A percentile compares a stretch with the other conserved stretches of the same genome.
Evolutionary conservation across 2,113 vertebrate genomes (phyloP).

Genomic region (Apaloderma vittatum): DNA sequence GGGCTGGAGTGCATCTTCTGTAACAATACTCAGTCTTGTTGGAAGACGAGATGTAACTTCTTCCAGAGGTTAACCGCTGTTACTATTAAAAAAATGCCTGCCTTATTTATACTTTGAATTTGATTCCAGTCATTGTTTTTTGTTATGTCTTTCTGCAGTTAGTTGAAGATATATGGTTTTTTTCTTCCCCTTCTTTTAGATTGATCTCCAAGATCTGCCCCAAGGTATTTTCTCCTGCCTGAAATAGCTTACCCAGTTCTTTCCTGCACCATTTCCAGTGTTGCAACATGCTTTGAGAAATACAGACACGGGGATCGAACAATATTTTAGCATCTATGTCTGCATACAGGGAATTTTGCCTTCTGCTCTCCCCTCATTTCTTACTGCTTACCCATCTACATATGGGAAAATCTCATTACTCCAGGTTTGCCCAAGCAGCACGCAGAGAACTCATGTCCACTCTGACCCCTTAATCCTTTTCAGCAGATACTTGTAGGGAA

Average conservation of each 20-base stretch:
- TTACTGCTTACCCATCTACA: background rate
- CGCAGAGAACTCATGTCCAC: background rate
- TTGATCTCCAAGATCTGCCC: background rate
- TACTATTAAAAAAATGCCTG: background rate
- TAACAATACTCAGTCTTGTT: background rate
- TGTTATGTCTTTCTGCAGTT: conserved; percentile 6
- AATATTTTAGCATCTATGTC: background rate
- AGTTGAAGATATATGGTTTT: background rate
- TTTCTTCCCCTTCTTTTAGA: background rate
- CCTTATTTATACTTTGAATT: background rate
- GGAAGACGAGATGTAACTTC: background rate
- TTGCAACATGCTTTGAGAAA: background rate
- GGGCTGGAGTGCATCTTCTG: background rate
- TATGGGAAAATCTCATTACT: background rate
- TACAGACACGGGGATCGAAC: background rate
- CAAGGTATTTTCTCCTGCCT: background rate
- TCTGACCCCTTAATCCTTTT: background rate
- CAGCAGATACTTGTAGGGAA: background rate
- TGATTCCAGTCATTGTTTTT: background rate
- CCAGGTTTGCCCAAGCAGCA: background rate
- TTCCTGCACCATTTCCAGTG: background rate
- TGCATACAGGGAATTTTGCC: background rate
- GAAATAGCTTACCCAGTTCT: background rate
- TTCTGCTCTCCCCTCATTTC: background rate
- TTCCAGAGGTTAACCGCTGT: background rate